Percentiles rank a stretch among this genome's conserved stretches.
Conservation (phyloP, 2,113 vertebrate species). For the Lycocorax pyrrhopterus region DNA sequence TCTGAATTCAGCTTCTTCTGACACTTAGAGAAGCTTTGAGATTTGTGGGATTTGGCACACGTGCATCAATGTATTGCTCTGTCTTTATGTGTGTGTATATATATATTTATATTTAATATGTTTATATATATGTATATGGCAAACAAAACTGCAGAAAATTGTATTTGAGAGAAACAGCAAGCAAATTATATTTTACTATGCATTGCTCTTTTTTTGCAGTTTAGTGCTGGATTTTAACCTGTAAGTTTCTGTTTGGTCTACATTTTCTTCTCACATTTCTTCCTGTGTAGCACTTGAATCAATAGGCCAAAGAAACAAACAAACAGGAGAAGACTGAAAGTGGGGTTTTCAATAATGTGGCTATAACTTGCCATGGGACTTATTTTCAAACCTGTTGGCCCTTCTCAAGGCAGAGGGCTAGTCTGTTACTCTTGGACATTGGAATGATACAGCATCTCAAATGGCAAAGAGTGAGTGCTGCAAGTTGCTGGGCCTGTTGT, state of each 20-base stretch:
- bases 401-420: background rate
- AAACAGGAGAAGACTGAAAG: background rate
- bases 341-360: background rate
- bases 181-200: background rate
- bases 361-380: background rate
- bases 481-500: background rate
- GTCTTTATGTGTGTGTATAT: fast-evolving
- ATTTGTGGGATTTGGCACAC: background rate
- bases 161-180: background rate
- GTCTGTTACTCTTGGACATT: background rate
- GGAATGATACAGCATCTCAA: background rate
- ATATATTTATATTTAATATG: background rate
- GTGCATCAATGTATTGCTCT: background rate
- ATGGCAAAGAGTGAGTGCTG: background rate
- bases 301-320: background rate
- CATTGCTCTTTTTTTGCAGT: background rate
- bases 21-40: background rate
- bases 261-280: background rate
- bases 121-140: background rate
- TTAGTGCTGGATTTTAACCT: background rate
- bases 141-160: background rate
- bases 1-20: background rate
- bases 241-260: background rate
- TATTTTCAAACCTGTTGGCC: background rate
- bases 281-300: background rate